These are phyloP conservation scores for Cydia fagiglandana DNA, from an alignment of 1,140 invertebrate species.

Conservation along the genomic window DNA sequence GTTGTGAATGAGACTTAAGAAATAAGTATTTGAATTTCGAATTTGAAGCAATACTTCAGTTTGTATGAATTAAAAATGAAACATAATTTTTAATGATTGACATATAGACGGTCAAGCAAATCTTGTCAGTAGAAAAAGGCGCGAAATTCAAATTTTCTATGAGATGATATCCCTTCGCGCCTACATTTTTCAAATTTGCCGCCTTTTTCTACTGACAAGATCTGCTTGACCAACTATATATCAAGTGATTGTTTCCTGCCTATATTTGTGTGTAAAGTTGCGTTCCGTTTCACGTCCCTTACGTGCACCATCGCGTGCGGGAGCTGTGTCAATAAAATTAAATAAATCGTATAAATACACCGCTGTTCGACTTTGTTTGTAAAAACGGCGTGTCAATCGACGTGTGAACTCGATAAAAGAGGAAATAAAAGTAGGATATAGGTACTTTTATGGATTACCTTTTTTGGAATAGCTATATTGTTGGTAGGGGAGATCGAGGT, in stretches of 20 bases:
- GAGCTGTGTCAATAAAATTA: conserved; percentile 20
- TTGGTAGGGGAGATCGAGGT: too few relatives aligned
- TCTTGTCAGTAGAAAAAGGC: too few relatives aligned
- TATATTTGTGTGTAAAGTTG: neutral
- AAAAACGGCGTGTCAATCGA: conserved; percentile 21
- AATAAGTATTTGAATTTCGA: neutral
- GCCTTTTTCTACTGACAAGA: too few relatives aligned
- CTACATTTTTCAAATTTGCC: too few relatives aligned
- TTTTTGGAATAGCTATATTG: too few relatives aligned
- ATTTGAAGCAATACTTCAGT: neutral
- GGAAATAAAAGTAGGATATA: neutral
- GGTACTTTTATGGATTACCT: conserved; percentile 7
- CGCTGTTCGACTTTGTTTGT: conserved; percentile 3
- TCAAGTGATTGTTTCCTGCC: neutral
- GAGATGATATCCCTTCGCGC: too few relatives aligned
- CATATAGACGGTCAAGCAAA: too few relatives aligned
- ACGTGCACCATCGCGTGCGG: neutral
- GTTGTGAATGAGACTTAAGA: neutral
- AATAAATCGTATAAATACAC: conserved; percentile 14
- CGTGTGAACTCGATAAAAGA: conserved; percentile 12
- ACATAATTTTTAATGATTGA: neutral
- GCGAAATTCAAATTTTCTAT: too few relatives aligned
- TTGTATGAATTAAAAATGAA: too few relatives aligned
- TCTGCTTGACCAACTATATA: too few relatives aligned
- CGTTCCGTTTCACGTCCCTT: neutral